These are phyloP conservation scores for Holocentrus rufus DNA, from an alignment of 2,797 vertebrate genomes.

Conservation along the genomic window DNA sequence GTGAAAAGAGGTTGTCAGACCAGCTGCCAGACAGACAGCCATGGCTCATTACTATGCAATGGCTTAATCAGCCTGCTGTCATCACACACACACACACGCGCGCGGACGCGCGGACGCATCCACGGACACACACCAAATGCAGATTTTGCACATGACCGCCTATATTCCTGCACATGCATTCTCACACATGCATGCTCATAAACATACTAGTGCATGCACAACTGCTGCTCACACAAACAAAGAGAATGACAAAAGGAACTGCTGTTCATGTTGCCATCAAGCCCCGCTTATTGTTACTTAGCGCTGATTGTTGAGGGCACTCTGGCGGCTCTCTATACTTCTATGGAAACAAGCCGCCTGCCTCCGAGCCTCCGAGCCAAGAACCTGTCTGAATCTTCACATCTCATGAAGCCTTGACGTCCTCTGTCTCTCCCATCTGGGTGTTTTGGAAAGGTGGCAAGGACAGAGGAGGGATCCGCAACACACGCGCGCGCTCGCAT, in stretches of 20 bases:
- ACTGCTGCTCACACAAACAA: slow-evolving; percentile 30
- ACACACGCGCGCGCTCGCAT: slow-evolving; percentile 28
- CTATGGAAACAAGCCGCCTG: slow-evolving; percentile 27
- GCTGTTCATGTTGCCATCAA: slow-evolving; percentile 38
- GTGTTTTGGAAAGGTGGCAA: slow-evolving; percentile 50
- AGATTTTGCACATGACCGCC: slow-evolving; percentile 69
- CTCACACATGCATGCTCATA: slow-evolving; percentile 20
- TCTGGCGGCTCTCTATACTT: slow-evolving; percentile 40
- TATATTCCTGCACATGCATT: slow-evolving; percentile 29
- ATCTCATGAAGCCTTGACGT: slow-evolving; percentile 52
- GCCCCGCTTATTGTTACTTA: slow-evolving; percentile 51
- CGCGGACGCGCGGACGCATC: slow-evolving; percentile 34
- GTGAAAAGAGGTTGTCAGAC: slow-evolving; percentile 78
- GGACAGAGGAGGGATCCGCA: slow-evolving; percentile 23
- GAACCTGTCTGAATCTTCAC: slow-evolving; percentile 56
- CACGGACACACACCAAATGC: slow-evolving; percentile 73
- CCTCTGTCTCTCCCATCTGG: slow-evolving; percentile 62
- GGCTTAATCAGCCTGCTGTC: slow-evolving; percentile 84
- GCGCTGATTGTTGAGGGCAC: slow-evolving; percentile 57
- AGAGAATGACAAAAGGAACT: slow-evolving; percentile 31
- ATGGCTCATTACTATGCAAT: slow-evolving; percentile 85
- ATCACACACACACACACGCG: slow-evolving; percentile 66
- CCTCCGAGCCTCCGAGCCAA: slow-evolving; percentile 65
- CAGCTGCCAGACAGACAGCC: slow-evolving; percentile 84
- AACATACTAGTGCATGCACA: slow-evolving; percentile 13